These are phyloP conservation scores for Marronus borbonicus DNA, from an alignment of 2,888 invertebrate genomes.

Conservation along the genomic window DNA sequence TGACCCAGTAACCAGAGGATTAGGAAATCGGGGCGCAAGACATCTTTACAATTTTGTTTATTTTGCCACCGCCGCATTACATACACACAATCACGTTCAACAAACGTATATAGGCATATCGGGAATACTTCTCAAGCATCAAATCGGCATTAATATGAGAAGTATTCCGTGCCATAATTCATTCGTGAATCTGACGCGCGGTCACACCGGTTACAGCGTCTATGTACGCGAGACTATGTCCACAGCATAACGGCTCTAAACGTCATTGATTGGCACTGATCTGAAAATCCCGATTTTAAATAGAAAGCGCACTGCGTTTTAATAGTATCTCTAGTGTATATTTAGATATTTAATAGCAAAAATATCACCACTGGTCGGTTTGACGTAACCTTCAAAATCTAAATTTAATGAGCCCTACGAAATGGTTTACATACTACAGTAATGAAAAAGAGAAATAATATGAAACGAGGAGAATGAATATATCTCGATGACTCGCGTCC, in stretches of 20 bases:
- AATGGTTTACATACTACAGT: slow-evolving; percentile 37
- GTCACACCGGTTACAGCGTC: slow-evolving; percentile 12
- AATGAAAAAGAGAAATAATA: slow-evolving; percentile 38
- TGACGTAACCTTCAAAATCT: slow-evolving; percentile 57
- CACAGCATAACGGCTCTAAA: slow-evolving; percentile 54
- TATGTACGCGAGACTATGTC: slow-evolving; percentile 46
- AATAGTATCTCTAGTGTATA: slow-evolving; percentile 58
- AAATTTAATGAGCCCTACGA: slow-evolving; percentile 46
- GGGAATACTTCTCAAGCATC: slow-evolving; percentile 31
- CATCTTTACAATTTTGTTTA: slow-evolving; percentile 17
- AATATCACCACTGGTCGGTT: slow-evolving; percentile 55
- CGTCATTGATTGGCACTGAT: slow-evolving; percentile 62
- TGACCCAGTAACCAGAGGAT: slow-evolving; percentile 24
- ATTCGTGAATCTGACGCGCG: slow-evolving; percentile 35
- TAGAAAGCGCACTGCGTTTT: slow-evolving; percentile 59
- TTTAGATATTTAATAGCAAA: slow-evolving; percentile 60
- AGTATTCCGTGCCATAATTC: slow-evolving; percentile 43
- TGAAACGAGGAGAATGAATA: slow-evolving; percentile 26
- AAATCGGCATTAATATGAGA: slow-evolving; percentile 15
- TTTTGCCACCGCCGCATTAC: background rate
- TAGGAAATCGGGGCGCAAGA: slow-evolving; percentile 15
- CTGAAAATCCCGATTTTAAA: slow-evolving; percentile 59
- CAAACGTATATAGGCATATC: slow-evolving; percentile 22
- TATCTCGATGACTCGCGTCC: slow-evolving; percentile 1
- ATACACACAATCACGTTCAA: slow-evolving; percentile 1